Percentiles rank a stretch among this genome's conserved stretches.
Conservation (phyloP, 92 coral and sea anemone genomes). For the Parazoanthus swiftii region DNA sequence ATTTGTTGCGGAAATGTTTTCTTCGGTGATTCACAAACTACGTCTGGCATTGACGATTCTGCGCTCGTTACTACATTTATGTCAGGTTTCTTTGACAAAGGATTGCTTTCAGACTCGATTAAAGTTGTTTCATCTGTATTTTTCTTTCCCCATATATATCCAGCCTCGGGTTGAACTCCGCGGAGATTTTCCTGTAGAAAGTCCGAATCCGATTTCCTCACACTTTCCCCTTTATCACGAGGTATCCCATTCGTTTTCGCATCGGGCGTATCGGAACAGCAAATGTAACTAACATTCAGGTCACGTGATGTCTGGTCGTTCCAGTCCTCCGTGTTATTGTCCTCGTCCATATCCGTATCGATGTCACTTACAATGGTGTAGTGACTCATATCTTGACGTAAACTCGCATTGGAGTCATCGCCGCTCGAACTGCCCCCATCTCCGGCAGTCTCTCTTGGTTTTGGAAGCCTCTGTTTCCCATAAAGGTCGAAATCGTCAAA, state of each 20-base stretch:
- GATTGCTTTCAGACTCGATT: background rate
- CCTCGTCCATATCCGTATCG: slow-evolving; percentile 18
- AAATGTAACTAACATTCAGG: background rate
- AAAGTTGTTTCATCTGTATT: background rate
- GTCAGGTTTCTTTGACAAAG: background rate
- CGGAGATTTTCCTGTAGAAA: background rate
- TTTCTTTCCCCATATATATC: background rate
- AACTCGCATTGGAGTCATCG: slow-evolving; percentile 32
- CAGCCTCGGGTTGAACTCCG: background rate
- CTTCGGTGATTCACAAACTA: slow-evolving; percentile 23
- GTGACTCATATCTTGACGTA: slow-evolving; percentile 39
- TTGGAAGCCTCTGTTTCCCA: slow-evolving; percentile 41
- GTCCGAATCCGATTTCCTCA: background rate
- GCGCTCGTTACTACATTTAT: background rate
- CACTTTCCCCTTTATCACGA: background rate
- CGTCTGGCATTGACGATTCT: slow-evolving; percentile 7
- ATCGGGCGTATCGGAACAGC: background rate
- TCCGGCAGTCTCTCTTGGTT: slow-evolving; percentile 18
- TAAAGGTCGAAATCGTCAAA: slow-evolving; percentile 72
- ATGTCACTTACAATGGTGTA: slow-evolving; percentile 33
- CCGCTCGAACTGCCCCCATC: slow-evolving; percentile 24
- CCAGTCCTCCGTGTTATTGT: slow-evolving; percentile 1
- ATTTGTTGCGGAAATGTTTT: background rate
- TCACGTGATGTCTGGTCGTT: slow-evolving; percentile 1
- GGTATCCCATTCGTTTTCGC: background rate